Percentiles rank a stretch among this genome's conserved stretches.
These are phyloP conservation scores for Labrus mixtus DNA, from an alignment of 2,113 vertebrate genomes.

Conservation along the genomic window DNA sequence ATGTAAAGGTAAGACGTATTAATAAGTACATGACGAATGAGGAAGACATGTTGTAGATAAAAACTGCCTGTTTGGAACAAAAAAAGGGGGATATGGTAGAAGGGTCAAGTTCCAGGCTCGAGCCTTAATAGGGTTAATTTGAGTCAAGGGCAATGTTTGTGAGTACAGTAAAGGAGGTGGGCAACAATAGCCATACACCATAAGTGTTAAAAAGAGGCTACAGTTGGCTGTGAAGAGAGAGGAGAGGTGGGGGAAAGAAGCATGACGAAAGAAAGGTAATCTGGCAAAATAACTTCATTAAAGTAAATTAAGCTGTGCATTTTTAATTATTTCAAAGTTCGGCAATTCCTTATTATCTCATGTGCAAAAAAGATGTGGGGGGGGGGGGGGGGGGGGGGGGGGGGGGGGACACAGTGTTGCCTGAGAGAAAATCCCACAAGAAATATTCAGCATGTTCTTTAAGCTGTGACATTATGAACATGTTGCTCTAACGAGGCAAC, in stretches of 20 bases:
- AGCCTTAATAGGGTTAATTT: slow-evolving; percentile 67
- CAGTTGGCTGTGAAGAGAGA: not conserved
- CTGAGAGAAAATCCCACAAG: not conserved
- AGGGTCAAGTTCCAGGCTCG: slow-evolving; percentile 60
- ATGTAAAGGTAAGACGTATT: not conserved
- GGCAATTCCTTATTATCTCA: not conserved
- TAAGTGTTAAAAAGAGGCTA: slow-evolving; percentile 10
- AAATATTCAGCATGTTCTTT: not conserved
- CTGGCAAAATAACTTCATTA: too few species aligned
- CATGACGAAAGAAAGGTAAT: not conserved
- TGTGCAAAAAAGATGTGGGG: not conserved
- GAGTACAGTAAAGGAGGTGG: slow-evolving; percentile 8
- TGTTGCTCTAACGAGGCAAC: not conserved
- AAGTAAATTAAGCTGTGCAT: not conserved
- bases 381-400: too few species aligned
- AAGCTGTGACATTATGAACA: slow-evolving; percentile 5
- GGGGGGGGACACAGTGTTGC: not conserved
- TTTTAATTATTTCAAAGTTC: not conserved
- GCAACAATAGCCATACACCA: not conserved
- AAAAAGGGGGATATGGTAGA: slow-evolving; percentile 51
- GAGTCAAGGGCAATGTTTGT: slow-evolving; percentile 73
- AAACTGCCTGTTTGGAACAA: not conserved
- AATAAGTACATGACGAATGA: not conserved
- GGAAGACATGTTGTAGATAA: too few species aligned
- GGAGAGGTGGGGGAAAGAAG: not conserved